Evolutionary conservation across 1,140 invertebrate genomes (phyloP).

Genomic region (Ephestia elutella): DNA sequence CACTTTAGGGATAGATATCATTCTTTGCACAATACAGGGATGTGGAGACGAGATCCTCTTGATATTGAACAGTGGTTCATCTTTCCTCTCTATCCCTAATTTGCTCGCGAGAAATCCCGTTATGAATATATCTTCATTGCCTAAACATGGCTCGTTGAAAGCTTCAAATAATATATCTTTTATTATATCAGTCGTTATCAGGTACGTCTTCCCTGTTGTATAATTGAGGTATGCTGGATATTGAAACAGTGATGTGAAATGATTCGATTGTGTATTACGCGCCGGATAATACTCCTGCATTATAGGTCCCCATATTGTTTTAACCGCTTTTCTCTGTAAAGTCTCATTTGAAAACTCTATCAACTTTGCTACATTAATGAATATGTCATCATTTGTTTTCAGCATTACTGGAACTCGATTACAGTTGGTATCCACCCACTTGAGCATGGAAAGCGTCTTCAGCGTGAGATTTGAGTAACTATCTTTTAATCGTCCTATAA

Average conservation of each 20-base stretch:
- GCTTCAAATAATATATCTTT: constrained; percentile 83
- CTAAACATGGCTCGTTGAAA: constrained; percentile 83
- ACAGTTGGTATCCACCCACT: constrained; percentile 88
- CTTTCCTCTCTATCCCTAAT: constrained; percentile 80
- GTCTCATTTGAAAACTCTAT: constrained; percentile 81
- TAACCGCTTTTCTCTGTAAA: constrained; percentile 78
- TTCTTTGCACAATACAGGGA: constrained; percentile 85
- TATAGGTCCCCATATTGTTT: constrained; percentile 85
- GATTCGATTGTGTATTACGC: constrained; percentile 87
- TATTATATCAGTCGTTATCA: constrained; percentile 81
- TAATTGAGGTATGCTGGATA: constrained; percentile 84
- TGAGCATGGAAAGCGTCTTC: constrained; percentile 89
- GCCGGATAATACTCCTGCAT: constrained; percentile 90
- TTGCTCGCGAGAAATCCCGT: constrained; percentile 89
- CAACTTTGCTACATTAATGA: constrained; percentile 88
- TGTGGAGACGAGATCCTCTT: constrained; percentile 79
- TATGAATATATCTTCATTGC: constrained; percentile 92
- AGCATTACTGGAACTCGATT: constrained; percentile 82
- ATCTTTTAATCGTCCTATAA: constrained; percentile 86
- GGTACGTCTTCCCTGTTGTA: constrained; percentile 90
- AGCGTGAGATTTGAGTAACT: constrained; percentile 91
- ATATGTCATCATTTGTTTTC: constrained; percentile 95
- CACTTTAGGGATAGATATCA: constrained; percentile 74
- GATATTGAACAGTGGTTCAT: constrained; percentile 88
- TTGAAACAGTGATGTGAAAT: constrained; percentile 85